A percentile compares a stretch with the other conserved stretches of the same genome.
Conservation (phyloP, 2,113 vertebrate species). For the Chelonoidis abingdonii region DNA sequence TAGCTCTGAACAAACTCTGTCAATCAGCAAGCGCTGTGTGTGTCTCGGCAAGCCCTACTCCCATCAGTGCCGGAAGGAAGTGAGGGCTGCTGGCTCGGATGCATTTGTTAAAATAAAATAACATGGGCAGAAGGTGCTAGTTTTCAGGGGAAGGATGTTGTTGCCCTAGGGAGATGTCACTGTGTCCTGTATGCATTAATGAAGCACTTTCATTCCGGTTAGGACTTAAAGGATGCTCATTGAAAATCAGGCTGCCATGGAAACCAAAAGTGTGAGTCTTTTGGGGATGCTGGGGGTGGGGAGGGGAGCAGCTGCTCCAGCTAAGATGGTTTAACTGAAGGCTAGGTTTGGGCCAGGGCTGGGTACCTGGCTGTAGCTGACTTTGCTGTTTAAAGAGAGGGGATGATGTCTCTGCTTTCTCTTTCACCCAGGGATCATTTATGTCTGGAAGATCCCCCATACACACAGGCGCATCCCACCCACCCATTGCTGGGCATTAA, state of each 20-base stretch:
- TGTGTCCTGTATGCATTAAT: constrained; percentile 56
- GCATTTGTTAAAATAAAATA: not conserved
- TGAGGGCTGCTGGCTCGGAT: not conserved
- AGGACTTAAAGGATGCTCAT: constrained; percentile 69
- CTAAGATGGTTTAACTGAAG: not conserved
- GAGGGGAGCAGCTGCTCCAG: not conserved
- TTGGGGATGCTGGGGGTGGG: constrained; percentile 58
- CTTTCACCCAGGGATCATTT: not conserved
- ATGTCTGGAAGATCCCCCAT: not conserved
- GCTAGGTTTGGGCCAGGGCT: accelerated
- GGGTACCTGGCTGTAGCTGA: not conserved
- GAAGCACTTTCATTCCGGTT: constrained; percentile 61
- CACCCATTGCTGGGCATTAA: not conserved
- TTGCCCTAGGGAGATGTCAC: not conserved
- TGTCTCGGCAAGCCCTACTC: not conserved
- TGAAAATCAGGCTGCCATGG: constrained; percentile 76
- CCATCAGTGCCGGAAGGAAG: accelerated
- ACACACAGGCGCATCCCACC: not conserved
- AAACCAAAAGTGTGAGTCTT: constrained; percentile 75
- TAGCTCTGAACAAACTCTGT: accelerated
- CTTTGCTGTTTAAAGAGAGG: not conserved
- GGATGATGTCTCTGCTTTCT: not conserved
- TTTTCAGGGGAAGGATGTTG: not conserved
- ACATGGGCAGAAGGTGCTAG: constrained; percentile 12
- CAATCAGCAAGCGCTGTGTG: accelerated